These are phyloP conservation scores for Apogon talboti DNA, from an alignment of 2,797 vertebrate genomes.

Conservation along the genomic window DNA sequence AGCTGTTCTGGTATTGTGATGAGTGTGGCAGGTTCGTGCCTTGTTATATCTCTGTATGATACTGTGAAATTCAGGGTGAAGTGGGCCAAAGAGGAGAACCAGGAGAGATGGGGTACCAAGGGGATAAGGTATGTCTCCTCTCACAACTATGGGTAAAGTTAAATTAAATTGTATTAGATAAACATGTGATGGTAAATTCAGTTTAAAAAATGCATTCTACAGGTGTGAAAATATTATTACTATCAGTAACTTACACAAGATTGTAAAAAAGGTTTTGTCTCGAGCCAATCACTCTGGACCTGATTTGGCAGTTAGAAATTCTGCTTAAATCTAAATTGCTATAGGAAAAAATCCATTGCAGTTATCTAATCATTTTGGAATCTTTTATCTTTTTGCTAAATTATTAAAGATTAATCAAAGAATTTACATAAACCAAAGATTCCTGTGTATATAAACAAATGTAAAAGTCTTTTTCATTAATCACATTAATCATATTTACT, in stretches of 20 bases:
- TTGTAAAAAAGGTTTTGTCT: too few species aligned
- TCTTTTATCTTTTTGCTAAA: slow-evolving; percentile 4
- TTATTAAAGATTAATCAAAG: slow-evolving; percentile 11
- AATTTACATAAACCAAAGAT: neutral
- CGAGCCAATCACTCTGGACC: too few species aligned
- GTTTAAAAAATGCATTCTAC: too few species aligned
- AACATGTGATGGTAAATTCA: too few species aligned
- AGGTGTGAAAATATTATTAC: too few species aligned
- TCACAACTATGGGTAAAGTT: neutral
- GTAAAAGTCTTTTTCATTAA: slow-evolving; percentile 30
- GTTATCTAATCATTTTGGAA: too few species aligned
- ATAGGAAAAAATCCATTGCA: too few species aligned
- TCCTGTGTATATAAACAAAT: slow-evolving; percentile 25
- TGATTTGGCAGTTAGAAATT: too few species aligned
- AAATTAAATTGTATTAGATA: neutral
- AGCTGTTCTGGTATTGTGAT: slow-evolving; percentile 26
- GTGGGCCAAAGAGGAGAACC: slow-evolving; percentile 90
- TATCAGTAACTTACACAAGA: too few species aligned
- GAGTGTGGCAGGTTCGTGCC: slow-evolving; percentile 40
- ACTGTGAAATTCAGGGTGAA: slow-evolving; percentile 89
- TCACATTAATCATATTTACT: slow-evolving; percentile 2
- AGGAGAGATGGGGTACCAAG: slow-evolving; percentile 92
- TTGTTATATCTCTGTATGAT: slow-evolving; percentile 83
- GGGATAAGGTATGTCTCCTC: slow-evolving; percentile 90
- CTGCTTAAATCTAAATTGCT: too few species aligned